phyloP scores from a whole-genome alignment of 2,113 vertebrate species.

The Condylura cristata region DNA sequence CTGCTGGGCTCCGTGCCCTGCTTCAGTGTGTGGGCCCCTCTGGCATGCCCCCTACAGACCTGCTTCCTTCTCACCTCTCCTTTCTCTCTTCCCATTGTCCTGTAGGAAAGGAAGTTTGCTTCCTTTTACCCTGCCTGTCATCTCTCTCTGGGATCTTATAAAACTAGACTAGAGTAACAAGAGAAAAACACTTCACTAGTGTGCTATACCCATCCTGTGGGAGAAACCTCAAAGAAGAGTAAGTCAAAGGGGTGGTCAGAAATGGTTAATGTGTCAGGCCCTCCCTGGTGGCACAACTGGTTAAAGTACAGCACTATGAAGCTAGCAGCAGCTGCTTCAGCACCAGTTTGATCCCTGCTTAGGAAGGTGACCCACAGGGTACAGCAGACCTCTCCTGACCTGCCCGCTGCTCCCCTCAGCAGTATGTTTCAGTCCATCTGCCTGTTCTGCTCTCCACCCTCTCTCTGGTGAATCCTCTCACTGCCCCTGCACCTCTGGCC shows the following conservation, averaged over 20 bases:
- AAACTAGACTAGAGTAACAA: background rate
- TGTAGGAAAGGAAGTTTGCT: background rate
- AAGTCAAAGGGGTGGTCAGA: background rate
- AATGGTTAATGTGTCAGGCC: background rate
- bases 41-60: rapidly evolving
- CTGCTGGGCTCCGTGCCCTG: background rate
- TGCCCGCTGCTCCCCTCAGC: too few species aligned
- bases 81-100: background rate
- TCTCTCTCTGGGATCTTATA: background rate
- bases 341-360: too few species aligned
- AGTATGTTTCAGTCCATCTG: too few species aligned
- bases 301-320: too few species aligned
- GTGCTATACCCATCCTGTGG: background rate
- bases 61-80: background rate
- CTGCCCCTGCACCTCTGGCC: too few species aligned
- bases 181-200: background rate
- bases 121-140: background rate
- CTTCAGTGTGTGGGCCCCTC: background rate
- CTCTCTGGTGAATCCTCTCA: too few species aligned
- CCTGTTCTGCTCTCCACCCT: too few species aligned
- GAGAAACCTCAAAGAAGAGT: background rate
- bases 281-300: too few species aligned
- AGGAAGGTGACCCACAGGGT: too few species aligned
- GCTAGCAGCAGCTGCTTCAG: too few species aligned
- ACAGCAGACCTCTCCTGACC: too few species aligned